Percentiles rank a stretch among this genome's conserved stretches.
Conservation (phyloP, 2,113 vertebrate genomes). For the Lamprotornis superbus region DNA sequence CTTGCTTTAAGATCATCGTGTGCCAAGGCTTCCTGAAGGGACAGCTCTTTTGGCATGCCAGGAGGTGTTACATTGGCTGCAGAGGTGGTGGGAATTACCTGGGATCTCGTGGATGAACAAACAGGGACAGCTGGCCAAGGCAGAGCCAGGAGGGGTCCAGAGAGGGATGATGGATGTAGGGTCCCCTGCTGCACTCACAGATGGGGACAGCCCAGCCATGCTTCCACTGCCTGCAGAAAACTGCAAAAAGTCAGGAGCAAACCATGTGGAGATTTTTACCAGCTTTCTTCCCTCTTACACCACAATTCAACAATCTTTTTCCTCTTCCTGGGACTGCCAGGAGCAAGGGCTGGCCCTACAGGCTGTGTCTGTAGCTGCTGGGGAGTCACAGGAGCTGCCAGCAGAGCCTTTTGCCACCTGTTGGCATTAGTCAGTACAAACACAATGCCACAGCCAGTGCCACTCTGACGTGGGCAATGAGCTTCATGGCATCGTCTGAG, state of each 20-base stretch:
- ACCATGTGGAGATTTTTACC: neutral
- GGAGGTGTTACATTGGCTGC: neutral
- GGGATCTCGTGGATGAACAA: accelerated
- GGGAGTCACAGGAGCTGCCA: neutral
- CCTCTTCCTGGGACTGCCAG: neutral
- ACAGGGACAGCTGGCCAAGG: neutral
- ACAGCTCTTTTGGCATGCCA: neutral
- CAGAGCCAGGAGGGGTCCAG: accelerated
- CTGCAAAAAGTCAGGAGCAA: neutral
- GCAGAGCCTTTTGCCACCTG: neutral
- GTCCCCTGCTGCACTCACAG: neutral
- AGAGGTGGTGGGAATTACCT: neutral
- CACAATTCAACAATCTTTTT: neutral
- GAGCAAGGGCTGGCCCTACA: neutral
- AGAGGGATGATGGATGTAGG: accelerated
- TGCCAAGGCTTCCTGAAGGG: neutral
- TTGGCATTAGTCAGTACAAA: neutral
- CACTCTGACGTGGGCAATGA: accelerated
- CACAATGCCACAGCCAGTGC: accelerated
- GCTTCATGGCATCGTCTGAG: neutral
- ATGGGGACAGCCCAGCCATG: neutral
- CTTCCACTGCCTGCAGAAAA: neutral
- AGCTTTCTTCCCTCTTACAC: neutral
- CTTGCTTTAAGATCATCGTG: accelerated
- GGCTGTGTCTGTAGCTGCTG: neutral